Base-by-base conservation (phyloP, 2,113 vertebrate species). In the Aviceda subcristata region DNA sequence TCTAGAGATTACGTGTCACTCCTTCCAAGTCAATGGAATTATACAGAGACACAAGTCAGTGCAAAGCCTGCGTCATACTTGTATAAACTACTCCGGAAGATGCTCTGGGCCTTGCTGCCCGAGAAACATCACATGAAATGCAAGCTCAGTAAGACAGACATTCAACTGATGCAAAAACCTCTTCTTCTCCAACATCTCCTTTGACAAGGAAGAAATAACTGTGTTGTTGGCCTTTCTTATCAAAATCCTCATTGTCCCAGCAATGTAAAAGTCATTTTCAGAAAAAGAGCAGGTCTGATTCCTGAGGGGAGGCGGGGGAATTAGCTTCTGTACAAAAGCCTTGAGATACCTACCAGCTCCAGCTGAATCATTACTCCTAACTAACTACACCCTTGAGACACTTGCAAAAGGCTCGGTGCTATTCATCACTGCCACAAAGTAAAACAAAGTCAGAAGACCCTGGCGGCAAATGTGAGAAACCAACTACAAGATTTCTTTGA, bases 371-470 rank as follows among this genome's bases (percentile, higher is more conserved):
- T 83, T 72, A 18, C 80, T 86, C 73, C 74, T 68, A 48, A 89
- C 64, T 88, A 94, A 94, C 87, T 55, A 38, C 84, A 75, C 94
- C 83, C 91, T 6, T 71, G 88, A 72, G 88, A 94, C 72, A 23
- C 64, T 18, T 32, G 51, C 76, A 90, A 62, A 91, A 89, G 62
- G 34, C 84, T 63, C 5, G 7, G 48, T 66, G 59, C 74, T 73
- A 57, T 89, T 95, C 57, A 75, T 94, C 94, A 86, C 20, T 36
- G 74, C 81, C 89, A 86, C 45, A 4, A 79, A 90, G 32, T 6
- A 13, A 68, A 87, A 89, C 66, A 57, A 60, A 85, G 62, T 8
- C 91, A 82, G 53, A 34, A 95, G 50, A 82, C 48, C 86, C 91
- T 11, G 67, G 62, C 79, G 86, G 67, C 73, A 95, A 90, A 56